phyloP scores from a whole-genome alignment of 2,113 vertebrate genomes.

The Odobenus rosmarus region DNA sequence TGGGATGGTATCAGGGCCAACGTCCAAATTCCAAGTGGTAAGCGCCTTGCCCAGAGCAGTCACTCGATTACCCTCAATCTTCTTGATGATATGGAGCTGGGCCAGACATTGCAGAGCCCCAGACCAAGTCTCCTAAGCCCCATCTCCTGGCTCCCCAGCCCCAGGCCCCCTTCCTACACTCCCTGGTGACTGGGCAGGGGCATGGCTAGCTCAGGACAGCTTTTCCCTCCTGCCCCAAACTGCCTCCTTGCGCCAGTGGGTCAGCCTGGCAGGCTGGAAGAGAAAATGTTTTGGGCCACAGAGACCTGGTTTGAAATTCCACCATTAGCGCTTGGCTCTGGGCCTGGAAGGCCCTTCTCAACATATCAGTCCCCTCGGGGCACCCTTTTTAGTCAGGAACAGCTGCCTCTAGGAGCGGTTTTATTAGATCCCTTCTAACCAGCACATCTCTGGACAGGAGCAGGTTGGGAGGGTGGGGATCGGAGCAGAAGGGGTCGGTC shows the following conservation, averaged over 20 bases:
- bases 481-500: background rate
- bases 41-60: background rate
- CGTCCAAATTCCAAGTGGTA: slow-evolving; percentile 11
- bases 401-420: slow-evolving; percentile 9
- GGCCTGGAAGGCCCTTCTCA: slow-evolving; percentile 55
- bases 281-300: background rate
- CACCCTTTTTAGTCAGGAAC: background rate
- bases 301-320: slow-evolving; percentile 56
- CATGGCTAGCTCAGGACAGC: background rate
- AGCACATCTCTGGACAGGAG: background rate
- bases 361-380: background rate
- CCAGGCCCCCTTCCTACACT: background rate
- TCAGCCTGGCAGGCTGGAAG: background rate
- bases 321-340: slow-evolving; percentile 44
- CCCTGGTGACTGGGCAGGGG: background rate
- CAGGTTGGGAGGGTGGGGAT: background rate
- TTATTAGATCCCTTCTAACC: background rate
- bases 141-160: background rate
- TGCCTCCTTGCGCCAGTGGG: background rate
- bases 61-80: slow-evolving; percentile 37
- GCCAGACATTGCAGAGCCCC: background rate
- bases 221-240: background rate
- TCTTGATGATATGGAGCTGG: background rate
- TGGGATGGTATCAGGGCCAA: slow-evolving; percentile 20
- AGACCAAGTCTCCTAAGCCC: background rate